These are phyloP conservation scores for Pandemis heparana DNA, from an alignment of 2,888 invertebrate species.

Conservation along the genomic window DNA sequence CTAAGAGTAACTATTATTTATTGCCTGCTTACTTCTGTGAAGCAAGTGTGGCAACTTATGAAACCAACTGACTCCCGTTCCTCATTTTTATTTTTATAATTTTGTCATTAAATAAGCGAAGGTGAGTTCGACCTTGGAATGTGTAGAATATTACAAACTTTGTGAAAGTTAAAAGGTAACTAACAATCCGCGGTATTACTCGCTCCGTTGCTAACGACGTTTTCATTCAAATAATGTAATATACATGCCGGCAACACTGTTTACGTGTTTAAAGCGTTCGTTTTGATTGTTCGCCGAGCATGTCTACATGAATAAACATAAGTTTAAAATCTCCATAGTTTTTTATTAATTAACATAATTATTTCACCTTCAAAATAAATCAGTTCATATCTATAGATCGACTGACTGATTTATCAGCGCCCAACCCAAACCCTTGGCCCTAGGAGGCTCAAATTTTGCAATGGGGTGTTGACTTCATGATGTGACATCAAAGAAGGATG, in stretches of 20 bases:
- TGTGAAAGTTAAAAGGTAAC: slow-evolving; percentile 59
- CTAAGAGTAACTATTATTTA: slow-evolving; percentile 17
- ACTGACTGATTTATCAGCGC: no score
- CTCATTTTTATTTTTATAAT: slow-evolving; percentile 24
- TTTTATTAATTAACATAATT: not conserved
- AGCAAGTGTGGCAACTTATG: slow-evolving; percentile 33
- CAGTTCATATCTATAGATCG: not conserved
- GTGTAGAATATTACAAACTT: slow-evolving; percentile 48
- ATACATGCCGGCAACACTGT: slow-evolving; percentile 23
- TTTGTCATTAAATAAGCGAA: slow-evolving; percentile 47
- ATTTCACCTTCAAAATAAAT: not conserved
- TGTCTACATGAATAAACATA: not conserved
- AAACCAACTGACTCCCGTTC: slow-evolving; percentile 18
- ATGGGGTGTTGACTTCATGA: no score
- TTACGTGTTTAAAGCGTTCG: slow-evolving; percentile 22
- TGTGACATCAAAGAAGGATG: no score
- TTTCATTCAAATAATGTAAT: slow-evolving; percentile 36
- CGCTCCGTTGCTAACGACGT: slow-evolving; percentile 37
- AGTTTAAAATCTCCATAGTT: not conserved
- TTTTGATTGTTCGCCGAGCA: slow-evolving; percentile 6
- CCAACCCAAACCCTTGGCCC: no score
- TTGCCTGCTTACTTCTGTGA: slow-evolving; percentile 23
- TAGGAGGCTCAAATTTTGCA: no score
- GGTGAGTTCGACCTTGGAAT: slow-evolving; percentile 56
- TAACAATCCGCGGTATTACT: slow-evolving; percentile 45